Conservation (phyloP, 1,140 invertebrate genomes). For the Macrostomum lignano region DNA sequence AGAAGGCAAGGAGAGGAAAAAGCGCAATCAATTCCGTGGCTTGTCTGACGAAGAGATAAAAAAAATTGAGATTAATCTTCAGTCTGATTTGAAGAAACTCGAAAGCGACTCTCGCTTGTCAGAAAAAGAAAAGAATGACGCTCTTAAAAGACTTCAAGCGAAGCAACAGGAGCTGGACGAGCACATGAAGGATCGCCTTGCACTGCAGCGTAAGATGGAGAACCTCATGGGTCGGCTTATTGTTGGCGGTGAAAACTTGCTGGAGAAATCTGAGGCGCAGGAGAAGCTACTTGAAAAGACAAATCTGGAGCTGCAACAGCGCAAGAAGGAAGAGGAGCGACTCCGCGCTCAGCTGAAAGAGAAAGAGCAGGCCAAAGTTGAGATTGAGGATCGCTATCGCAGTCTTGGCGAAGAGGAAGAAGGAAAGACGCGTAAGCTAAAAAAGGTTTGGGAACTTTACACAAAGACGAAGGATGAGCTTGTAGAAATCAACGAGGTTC, state of each 20-base stretch:
- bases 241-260: conserved; percentile 80
- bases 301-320: conserved; percentile 52
- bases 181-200: too few species aligned
- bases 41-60: too few species aligned
- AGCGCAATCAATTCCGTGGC: too few species aligned
- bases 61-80: too few species aligned
- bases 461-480: conserved; percentile 32
- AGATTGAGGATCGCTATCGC: conserved; percentile 81
- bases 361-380: conserved; percentile 64
- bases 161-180: too few species aligned
- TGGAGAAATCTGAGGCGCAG: conserved; percentile 83
- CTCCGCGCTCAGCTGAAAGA: conserved; percentile 37
- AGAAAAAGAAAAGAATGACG: too few species aligned
- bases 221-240: too few species aligned
- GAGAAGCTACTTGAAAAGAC: conserved; percentile 61
- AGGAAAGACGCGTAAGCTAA: conserved; percentile 67
- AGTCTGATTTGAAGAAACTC: too few species aligned
- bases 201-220: too few species aligned
- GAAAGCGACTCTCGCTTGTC: too few species aligned
- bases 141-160: too few species aligned
- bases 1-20: too few species aligned
- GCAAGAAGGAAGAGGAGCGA: conserved; percentile 49
- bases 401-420: conserved; percentile 55
- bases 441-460: conserved; percentile 38
- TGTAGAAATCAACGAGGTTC: conserved; percentile 60